Base-by-base conservation (phyloP, 1,140 invertebrate species). In the Oedothorax gibbosus region DNA sequence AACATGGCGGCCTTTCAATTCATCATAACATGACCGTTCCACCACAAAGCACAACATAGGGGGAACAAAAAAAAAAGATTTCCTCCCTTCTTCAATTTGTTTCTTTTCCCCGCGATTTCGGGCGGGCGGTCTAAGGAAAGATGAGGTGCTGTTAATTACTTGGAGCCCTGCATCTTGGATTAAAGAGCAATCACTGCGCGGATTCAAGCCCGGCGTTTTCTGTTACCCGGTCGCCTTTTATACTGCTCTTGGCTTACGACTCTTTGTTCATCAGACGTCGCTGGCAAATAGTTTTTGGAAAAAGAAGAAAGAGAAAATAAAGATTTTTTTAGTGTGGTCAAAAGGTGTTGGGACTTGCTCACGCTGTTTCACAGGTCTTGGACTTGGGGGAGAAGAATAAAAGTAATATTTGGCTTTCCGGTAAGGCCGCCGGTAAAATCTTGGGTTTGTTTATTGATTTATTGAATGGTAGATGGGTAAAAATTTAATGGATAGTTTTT, bases 131-230 rank as follows among this genome's bases (percentile, higher is more conserved):
- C 66, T 80, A 69, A 65, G 80, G 80, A 82, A 82, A 82, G 80
- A 71, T 60, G 80, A 82, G 80, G 68, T 82, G 80, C 65, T 82
- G 80, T 82, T 82, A 82, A 82, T 82, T 82, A 82, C 80, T 82
- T 68, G n/a, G 54, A 56, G 66, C 65, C 64, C 51, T 14, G 69
- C 60, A 35, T 82, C 80, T 73, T 62, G 80, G 80, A 82, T 82
- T 82, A 82, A 82, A 82, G 80, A 82, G 69, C 80, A 82, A 82
- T 82, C 80, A 82, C 66, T 57, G 80, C 54, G 71, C 53, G 60
- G 66, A 80, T 80, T 80, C 54, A 12, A 49, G 57, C 57, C 69
- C 56, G 49, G 54, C 53, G 53, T 71, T 82, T 73, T 82, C 80
- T 81, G 78, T 69, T 71, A 81, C 65, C 60, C 15, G 35, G 35